These are phyloP conservation scores for Pseudomyrmex flavicornis DNA, from an alignment of 1,140 invertebrate genomes.

Conservation along the genomic window DNA sequence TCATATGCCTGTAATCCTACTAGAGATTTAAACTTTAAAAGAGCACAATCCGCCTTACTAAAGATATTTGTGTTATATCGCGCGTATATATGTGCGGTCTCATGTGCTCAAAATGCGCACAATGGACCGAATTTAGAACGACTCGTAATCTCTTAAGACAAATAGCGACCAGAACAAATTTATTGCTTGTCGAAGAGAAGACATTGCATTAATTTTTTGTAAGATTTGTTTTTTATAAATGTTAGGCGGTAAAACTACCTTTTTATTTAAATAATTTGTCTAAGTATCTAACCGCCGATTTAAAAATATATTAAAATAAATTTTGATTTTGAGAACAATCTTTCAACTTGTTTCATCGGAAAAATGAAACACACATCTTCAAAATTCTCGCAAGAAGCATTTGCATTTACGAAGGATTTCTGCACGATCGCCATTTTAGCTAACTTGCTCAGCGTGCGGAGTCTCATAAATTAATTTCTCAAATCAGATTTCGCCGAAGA, in stretches of 20 bases:
- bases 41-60: constrained; percentile 37
- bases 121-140: constrained; percentile 65
- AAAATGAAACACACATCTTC: background rate
- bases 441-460: constrained; percentile 61
- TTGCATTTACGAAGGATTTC: constrained; percentile 64
- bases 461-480: constrained; percentile 76
- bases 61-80: constrained; percentile 54
- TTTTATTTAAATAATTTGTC: background rate
- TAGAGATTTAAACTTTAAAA: constrained; percentile 61
- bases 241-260: background rate
- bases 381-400: background rate
- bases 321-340: background rate
- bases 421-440: constrained; percentile 64
- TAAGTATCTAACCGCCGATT: no score
- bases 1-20: constrained; percentile 27
- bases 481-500: constrained; percentile 74
- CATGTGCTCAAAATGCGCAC: background rate
- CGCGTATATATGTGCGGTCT: background rate
- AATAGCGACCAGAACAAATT: constrained; percentile 50
- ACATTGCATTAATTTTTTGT: background rate
- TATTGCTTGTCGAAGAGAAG: background rate
- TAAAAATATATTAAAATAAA: background rate
- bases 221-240: background rate
- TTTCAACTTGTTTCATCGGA: background rate
- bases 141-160: constrained; percentile 61